A percentile compares a stretch with the other conserved stretches of the same genome.
Evolutionary conservation across 92 coral and sea anemone genomes (phyloP).

Genomic region (Palythoa grandiflora): DNA sequence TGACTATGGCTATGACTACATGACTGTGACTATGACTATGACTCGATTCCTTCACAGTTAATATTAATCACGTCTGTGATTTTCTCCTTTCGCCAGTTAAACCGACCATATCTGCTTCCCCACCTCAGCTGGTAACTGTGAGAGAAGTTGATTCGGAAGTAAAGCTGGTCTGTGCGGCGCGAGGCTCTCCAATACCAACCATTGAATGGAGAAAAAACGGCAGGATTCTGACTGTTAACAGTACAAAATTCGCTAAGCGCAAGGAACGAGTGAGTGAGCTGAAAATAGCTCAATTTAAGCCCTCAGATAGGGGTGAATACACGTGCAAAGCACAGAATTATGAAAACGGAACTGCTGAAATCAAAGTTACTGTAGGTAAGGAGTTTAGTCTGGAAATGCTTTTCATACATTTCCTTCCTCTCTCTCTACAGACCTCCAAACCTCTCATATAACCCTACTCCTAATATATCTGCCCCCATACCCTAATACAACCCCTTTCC

Average conservation of each 20-base stretch:
- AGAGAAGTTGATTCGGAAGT: conserved; percentile 52
- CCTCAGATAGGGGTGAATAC: conserved; percentile 77
- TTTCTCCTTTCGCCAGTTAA: conserved; percentile 44
- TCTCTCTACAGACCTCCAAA: too few relatives aligned
- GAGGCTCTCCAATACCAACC: conserved; percentile 82
- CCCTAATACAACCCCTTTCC: too few relatives aligned
- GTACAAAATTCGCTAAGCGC: conserved; percentile 18
- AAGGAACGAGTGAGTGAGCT: conserved; percentile 65
- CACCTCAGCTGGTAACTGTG: conserved; percentile 62
- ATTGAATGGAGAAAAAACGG: conserved; percentile 85
- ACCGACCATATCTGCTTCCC: conserved; percentile 65
- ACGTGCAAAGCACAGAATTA: conserved; percentile 78
- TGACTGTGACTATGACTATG: not conserved
- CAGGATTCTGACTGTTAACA: conserved; percentile 57
- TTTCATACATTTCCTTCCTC: too few relatives aligned
- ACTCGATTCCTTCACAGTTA: not conserved
- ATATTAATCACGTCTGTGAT: too few relatives aligned
- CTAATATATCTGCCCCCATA: too few relatives aligned
- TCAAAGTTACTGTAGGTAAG: conserved; percentile 66
- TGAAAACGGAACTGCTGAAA: conserved; percentile 83
- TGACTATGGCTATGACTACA: too few relatives aligned
- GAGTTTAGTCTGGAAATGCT: not conserved
- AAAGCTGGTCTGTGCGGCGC: conserved; percentile 74
- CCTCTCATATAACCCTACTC: too few relatives aligned
- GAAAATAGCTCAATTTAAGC: conserved; percentile 56